Evolutionary conservation across 2,888 invertebrate species (phyloP).

Genomic region (Pseudolycoriella hygida): DNA sequence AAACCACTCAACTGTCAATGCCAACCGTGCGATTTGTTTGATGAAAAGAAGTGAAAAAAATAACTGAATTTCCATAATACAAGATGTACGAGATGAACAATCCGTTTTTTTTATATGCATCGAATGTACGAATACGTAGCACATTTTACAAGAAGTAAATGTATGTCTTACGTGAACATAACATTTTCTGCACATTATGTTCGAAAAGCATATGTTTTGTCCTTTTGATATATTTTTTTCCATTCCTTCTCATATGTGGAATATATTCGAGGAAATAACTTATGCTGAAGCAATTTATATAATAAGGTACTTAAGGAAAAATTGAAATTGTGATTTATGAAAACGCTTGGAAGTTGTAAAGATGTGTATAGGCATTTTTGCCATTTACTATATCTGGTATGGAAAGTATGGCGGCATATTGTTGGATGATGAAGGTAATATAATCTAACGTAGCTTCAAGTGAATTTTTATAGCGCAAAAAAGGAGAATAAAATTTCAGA

Average conservation of each 20-base stretch:
- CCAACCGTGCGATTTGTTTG: conserved; percentile 3
- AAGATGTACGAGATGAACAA: background rate
- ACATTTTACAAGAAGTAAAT: no score
- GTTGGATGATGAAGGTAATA: no score
- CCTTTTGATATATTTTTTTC: conserved; percentile 1
- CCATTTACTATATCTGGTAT: no score
- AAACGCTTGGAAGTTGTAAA: background rate
- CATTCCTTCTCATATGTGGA: background rate
- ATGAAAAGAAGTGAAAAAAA: background rate
- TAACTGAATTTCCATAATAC: background rate
- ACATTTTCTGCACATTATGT: no score
- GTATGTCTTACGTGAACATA: no score
- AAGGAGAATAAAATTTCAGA: no score
- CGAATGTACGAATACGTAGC: background rate
- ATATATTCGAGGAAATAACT: background rate
- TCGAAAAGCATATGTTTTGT: conserved; percentile 1
- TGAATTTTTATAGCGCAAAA: no score
- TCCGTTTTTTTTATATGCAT: background rate
- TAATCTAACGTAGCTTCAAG: no score
- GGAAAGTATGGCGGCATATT: no score
- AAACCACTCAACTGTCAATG: conserved; percentile 3
- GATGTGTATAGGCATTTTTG: background rate
- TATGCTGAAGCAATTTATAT: conserved; percentile 3
- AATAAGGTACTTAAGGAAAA: conserved; percentile 2
- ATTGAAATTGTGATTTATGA: conserved; percentile 3